These are phyloP conservation scores for Steinernema scapterisci DNA, from an alignment of 2,888 invertebrate genomes.

Conservation along the genomic window DNA sequence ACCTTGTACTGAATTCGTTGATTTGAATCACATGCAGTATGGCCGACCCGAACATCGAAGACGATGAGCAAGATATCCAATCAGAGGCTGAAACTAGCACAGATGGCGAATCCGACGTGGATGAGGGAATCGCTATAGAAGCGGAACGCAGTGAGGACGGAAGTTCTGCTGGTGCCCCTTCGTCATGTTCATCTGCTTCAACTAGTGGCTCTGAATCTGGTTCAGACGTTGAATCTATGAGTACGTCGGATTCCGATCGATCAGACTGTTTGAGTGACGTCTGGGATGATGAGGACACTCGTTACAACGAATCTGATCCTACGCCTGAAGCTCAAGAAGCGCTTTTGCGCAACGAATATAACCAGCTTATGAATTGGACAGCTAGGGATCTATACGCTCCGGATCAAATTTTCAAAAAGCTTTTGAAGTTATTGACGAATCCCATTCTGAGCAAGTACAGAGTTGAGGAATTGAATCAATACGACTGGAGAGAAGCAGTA, in stretches of 20 bases:
- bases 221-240: neutral
- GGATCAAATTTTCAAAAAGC: neutral
- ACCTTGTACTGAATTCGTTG: neutral
- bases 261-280: conserved; percentile 20
- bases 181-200: neutral
- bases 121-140: neutral
- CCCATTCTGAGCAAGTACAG: neutral
- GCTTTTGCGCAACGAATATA: neutral
- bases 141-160: neutral
- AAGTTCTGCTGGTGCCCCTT: neutral
- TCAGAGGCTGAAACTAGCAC: neutral
- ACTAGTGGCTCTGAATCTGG: neutral
- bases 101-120: neutral
- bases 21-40: neutral
- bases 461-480: neutral
- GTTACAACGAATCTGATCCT: neutral
- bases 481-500: neutral
- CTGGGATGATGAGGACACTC: neutral
- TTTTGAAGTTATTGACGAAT: neutral
- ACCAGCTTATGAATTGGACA: neutral
- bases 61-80: neutral
- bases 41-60: neutral
- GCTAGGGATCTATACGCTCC: neutral
- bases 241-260: neutral
- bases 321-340: neutral